A percentile compares a stretch with the other conserved stretches of the same genome.
These are phyloP conservation scores for Phyllopteryx taeniolatus DNA, from an alignment of 2,113 vertebrate species.

Conservation along the genomic window DNA sequence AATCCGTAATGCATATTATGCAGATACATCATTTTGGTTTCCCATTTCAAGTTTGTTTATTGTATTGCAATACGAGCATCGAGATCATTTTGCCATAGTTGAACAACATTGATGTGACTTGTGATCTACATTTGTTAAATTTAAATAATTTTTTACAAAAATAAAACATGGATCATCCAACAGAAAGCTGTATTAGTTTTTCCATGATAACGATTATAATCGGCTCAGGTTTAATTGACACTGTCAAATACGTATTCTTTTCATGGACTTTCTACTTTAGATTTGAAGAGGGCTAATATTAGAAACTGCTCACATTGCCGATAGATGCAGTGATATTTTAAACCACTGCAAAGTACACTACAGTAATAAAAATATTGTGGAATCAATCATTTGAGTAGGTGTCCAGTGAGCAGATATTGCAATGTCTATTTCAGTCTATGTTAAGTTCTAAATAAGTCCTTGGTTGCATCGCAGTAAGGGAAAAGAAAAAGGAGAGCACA, in stretches of 20 bases:
- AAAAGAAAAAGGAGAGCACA: slow-evolving; percentile 26
- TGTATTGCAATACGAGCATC: background rate
- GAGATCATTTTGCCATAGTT: background rate
- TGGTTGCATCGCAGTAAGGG: slow-evolving; percentile 27
- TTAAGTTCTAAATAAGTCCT: background rate
- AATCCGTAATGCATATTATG: no score
- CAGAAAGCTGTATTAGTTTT: no score
- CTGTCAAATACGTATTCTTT: background rate
- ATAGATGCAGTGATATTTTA: background rate
- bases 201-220: background rate
- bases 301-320: background rate
- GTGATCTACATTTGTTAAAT: no score
- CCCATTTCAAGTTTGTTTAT: background rate
- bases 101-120: background rate
- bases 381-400: background rate
- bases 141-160: no score
- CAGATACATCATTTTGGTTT: no score
- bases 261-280: background rate
- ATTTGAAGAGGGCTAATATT: background rate
- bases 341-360: background rate
- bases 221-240: background rate
- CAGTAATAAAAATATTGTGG: background rate
- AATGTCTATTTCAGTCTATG: background rate
- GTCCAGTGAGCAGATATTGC: background rate
- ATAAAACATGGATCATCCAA: background rate